Conservation (phyloP, 2,888 invertebrate species). For the Amphimallon solstitiale region DNA sequence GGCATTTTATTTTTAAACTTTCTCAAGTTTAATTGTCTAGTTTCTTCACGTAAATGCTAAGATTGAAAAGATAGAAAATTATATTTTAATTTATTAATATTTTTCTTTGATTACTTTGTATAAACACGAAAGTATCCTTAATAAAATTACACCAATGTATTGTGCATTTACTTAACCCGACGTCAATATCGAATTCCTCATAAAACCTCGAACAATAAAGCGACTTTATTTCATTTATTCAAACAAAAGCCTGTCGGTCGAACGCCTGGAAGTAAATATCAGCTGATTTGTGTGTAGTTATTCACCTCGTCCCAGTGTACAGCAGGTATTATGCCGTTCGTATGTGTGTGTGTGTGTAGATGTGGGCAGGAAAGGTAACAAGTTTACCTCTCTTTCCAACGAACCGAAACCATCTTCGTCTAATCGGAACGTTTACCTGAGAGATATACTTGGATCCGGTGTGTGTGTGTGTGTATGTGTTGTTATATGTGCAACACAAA, state of each 20-base stretch:
- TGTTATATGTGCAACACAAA: conserved; percentile 7
- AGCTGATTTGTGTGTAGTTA: conserved; percentile 40
- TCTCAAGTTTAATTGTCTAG: too few relatives aligned
- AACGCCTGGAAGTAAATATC: conserved; percentile 37
- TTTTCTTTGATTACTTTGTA: too few relatives aligned
- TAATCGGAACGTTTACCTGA: conserved; percentile 39
- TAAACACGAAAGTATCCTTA: too few relatives aligned
- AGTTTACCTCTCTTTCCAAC: conserved; percentile 25
- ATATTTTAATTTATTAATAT: too few relatives aligned
- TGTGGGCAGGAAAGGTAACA: conserved; percentile 37
- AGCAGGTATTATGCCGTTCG: conserved; percentile 37
- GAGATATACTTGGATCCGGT: conserved; percentile 36
- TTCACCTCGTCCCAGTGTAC: conserved; percentile 36
- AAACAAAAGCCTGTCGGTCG: conserved; percentile 39
- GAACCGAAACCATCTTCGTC: conserved; percentile 9
- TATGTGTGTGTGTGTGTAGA: conserved; percentile 24
- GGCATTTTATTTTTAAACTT: too few relatives aligned
- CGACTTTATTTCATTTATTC: conserved; percentile 43
- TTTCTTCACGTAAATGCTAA: too few relatives aligned
- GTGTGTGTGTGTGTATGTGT: neutral
- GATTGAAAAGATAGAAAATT: too few relatives aligned
- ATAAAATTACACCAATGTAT: neutral
- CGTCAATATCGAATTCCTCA: conserved; percentile 11
- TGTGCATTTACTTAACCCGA: conserved; percentile 5
- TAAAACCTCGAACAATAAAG: conserved; percentile 1